These are phyloP conservation scores for Drosophila insularis DNA, from an alignment of 1,140 invertebrate species.

Conservation along the genomic window DNA sequence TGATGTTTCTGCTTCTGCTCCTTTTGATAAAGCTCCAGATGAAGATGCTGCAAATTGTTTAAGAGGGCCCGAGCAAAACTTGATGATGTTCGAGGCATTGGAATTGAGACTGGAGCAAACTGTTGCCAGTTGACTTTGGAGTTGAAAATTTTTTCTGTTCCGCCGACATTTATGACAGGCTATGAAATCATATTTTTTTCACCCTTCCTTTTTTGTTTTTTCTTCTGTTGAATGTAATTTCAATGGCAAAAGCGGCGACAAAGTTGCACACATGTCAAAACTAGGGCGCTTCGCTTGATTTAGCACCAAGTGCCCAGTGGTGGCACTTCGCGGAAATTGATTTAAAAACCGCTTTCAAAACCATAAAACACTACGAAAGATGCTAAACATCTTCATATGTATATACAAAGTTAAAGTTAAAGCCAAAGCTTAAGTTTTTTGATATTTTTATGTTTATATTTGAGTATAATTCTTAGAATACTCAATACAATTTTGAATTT, in stretches of 20 bases:
- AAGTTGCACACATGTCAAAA: constrained; percentile 77
- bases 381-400: constrained; percentile 4
- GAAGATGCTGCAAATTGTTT: constrained; percentile 76
- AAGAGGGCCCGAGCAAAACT: constrained; percentile 10
- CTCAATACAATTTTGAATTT: neutral
- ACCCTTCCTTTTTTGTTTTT: constrained; percentile 10
- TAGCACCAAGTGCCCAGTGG: constrained; percentile 73
- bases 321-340: constrained; percentile 77
- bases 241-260: constrained; percentile 46
- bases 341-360: constrained; percentile 76
- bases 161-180: constrained; percentile 77
- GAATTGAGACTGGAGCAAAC: neutral
- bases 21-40: constrained; percentile 38
- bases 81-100: neutral
- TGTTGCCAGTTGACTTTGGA: constrained; percentile 24
- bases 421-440: constrained; percentile 16
- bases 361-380: constrained; percentile 55
- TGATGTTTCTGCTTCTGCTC: neutral
- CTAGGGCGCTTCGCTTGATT: constrained; percentile 75
- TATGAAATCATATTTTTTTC: constrained; percentile 65
- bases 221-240: constrained; percentile 11
- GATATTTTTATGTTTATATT: neutral
- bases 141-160: constrained; percentile 36
- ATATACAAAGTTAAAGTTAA: constrained; percentile 47
- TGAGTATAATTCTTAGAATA: neutral